Base-by-base conservation (phyloP, 2,797 vertebrate genomes). In the Sphenodon punctatus region DNA sequence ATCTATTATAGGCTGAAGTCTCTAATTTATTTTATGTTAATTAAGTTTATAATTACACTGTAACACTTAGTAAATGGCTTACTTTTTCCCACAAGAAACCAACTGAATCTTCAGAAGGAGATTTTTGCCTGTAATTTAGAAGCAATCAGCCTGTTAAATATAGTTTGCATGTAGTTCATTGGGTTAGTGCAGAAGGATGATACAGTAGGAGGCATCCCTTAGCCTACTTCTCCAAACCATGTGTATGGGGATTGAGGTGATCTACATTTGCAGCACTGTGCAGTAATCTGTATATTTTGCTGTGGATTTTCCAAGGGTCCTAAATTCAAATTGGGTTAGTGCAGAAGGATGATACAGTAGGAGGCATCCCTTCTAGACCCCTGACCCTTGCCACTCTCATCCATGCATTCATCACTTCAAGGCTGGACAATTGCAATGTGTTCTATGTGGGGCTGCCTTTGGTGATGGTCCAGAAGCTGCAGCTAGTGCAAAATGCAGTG, bases 11-110 rank as follows among this genome's bases (percentile, higher is more conserved):
- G 65, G 61, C 27, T 23, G 22, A 81, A 49, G 12, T 93, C 83
- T 67, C 87, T 91, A 83, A 92, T 92, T 90, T 93, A 84, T 90
- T 90, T 94, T 59, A 78, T 88, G 53, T 83, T 93, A 92, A 92
- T 82, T 88, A 84, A 71, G 68, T 92, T 88, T 85, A 82, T 91
- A 95, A 91, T 93, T 92, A 71, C 48, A 66, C 67, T 63, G 38
- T 88, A 87, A 77, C 34, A 48, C 48, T 81, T 81, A 78, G 43
- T 67, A 73, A 76, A 73, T 92, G 87, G 75, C 53, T 93, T 92
- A 89, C 80, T 91, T 95, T 93, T 64, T 90, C 49, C 84, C 17
- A 19, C 65, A 78, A 89, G 86, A 90, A 90, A 88, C 65, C 89
- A 45, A 17, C 53, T 85, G 67, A 76, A 63, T 91, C 79, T 88